A percentile compares a stretch with the other conserved stretches of the same genome.
These are phyloP conservation scores for Callipepla californica DNA, from an alignment of 2,113 vertebrate species.

Conservation along the genomic window DNA sequence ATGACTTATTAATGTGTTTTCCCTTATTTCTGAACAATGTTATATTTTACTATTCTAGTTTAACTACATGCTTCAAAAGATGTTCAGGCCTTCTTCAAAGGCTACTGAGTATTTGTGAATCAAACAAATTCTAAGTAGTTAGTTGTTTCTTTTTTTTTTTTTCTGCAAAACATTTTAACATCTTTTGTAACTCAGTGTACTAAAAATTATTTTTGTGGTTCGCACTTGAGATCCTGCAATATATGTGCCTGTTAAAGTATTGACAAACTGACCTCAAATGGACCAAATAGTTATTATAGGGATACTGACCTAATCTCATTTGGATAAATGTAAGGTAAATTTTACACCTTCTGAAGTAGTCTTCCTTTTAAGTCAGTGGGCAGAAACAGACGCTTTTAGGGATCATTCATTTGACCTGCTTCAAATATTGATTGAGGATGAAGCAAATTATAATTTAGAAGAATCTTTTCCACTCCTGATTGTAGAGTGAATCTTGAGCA, in stretches of 20 bases:
- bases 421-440: not conserved
- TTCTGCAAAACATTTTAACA: not conserved
- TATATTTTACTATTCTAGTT: conserved; percentile 41
- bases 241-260: not conserved
- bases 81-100: not conserved
- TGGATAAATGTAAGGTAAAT: fast-evolving
- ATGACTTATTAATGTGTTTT: conserved; percentile 42
- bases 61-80: conserved; percentile 25
- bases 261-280: not conserved
- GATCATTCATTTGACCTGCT: not conserved
- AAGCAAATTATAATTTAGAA: not conserved
- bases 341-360: not conserved
- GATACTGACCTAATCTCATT: not conserved
- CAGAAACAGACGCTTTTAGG: not conserved
- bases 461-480: not conserved
- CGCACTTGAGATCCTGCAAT: not conserved
- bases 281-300: not conserved
- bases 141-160: not conserved
- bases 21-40: conserved; percentile 21
- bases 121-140: not conserved
- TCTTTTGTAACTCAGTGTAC: not conserved
- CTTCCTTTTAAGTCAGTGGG: not conserved
- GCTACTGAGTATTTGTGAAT: conserved; percentile 8
- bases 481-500: not conserved
- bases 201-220: conserved; percentile 7